phyloP scores from a whole-genome alignment of 2,797 vertebrate species.

The Darevskia mixta region DNA sequence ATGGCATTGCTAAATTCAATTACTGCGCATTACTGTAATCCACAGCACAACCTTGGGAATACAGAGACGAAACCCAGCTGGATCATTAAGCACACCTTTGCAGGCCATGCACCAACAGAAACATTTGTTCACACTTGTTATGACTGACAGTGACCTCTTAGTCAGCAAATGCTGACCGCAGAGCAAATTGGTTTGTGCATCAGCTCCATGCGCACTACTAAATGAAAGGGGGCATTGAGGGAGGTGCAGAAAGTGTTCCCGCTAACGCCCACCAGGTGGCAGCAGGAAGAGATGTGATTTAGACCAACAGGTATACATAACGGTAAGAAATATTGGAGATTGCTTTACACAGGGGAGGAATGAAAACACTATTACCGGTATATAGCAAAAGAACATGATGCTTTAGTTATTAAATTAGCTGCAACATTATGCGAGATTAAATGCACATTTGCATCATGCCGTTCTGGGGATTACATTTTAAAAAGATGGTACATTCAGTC shows the following conservation, averaged over 20 bases:
- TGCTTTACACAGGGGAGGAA: background rate
- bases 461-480: background rate
- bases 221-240: background rate
- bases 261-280: background rate
- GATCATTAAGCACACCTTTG: slow-evolving; percentile 27
- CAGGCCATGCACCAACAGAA: slow-evolving; percentile 33
- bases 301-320: too few relatives aligned
- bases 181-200: slow-evolving; percentile 37
- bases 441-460: too few relatives aligned
- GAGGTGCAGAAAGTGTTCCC: background rate
- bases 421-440: background rate
- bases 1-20: slow-evolving; percentile 56
- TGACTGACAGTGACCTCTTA: slow-evolving; percentile 30
- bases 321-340: background rate
- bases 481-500: too few relatives aligned
- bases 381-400: background rate
- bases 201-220: slow-evolving; percentile 21
- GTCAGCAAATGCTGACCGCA: slow-evolving; percentile 8
- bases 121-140: slow-evolving; percentile 49
- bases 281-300: background rate
- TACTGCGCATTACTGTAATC: slow-evolving; percentile 40
- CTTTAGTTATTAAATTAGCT: background rate
- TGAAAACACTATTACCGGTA: background rate
- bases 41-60: slow-evolving; percentile 65
- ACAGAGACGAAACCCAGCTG: slow-evolving; percentile 46